Percentiles rank a stretch among this genome's conserved stretches.
Conservation (phyloP, 2,113 vertebrate genomes). For the Lophochroa leadbeateri region DNA sequence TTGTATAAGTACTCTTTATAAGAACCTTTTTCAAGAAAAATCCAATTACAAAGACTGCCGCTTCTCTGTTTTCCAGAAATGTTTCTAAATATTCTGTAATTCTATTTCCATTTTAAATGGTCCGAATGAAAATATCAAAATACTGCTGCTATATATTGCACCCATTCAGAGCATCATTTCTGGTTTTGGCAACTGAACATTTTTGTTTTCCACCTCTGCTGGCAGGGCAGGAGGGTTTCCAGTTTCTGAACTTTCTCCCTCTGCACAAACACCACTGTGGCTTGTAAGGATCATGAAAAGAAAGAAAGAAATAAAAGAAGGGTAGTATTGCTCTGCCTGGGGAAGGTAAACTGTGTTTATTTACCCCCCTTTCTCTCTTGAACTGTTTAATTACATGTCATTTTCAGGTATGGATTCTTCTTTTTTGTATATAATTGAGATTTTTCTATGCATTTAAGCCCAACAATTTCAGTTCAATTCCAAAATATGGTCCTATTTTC, state of each 20-base stretch:
- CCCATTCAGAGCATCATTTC: neutral
- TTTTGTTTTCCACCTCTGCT: conserved; percentile 1
- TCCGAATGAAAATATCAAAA: neutral
- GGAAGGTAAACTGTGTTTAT: neutral
- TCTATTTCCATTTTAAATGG: neutral
- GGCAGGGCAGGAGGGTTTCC: neutral
- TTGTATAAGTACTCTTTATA: neutral
- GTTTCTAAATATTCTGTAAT: neutral
- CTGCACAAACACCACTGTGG: neutral
- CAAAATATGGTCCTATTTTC: neutral
- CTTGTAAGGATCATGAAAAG: neutral
- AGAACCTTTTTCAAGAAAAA: neutral
- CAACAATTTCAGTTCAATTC: neutral
- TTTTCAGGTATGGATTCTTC: neutral
- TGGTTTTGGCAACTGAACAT: neutral
- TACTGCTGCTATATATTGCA: neutral
- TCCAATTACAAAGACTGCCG: neutral
- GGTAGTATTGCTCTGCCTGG: neutral
- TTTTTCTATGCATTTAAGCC: neutral
- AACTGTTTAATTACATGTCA: neutral
- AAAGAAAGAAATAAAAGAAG: neutral
- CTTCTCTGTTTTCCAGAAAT: neutral
- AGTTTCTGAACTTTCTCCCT: neutral
- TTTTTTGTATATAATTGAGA: neutral
- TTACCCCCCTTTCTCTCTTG: neutral